Percentiles rank a stretch among this genome's conserved stretches.
Conservation (phyloP, 2,888 invertebrate species). For the Nudaria mundana region DNA sequence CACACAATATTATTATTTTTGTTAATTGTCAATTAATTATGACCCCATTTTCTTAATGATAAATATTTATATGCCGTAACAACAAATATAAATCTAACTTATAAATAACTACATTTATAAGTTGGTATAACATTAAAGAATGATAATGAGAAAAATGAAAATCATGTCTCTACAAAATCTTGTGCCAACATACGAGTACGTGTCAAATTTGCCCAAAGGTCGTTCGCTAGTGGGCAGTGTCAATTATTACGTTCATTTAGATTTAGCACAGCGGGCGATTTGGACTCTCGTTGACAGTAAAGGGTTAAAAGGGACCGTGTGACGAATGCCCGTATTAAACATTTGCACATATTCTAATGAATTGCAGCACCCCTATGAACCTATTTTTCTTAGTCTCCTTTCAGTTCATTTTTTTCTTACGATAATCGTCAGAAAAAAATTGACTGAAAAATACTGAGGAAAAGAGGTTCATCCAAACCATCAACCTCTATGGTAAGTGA, state of each 20-base stretch:
- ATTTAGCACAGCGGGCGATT: conserved; percentile 68
- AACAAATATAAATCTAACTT: too few species aligned
- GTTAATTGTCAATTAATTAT: too few species aligned
- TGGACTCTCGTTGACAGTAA: conserved; percentile 47
- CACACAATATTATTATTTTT: too few species aligned
- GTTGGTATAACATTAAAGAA: not conserved
- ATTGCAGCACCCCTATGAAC: too few species aligned
- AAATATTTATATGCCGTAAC: not conserved
- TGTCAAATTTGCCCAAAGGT: conserved; percentile 43
- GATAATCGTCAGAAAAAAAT: too few species aligned
- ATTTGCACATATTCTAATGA: conserved; percentile 59
- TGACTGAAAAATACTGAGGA: too few species aligned
- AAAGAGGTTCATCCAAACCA: too few species aligned
- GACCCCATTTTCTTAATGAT: too few species aligned
- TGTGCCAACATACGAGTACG: conserved; percentile 25
- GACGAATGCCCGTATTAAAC: conserved; percentile 58
- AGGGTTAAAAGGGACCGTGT: conserved; percentile 63
- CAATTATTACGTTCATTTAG: conserved; percentile 80
- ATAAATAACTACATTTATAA: too few species aligned
- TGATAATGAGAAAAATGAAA: conserved; percentile 3
- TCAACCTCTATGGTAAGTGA: too few species aligned
- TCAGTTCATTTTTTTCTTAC: too few species aligned
- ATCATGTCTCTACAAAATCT: conserved; percentile 35
- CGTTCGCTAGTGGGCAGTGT: conserved; percentile 49
- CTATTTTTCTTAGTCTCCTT: too few species aligned